Evolutionary conservation across 2,113 vertebrate genomes (phyloP).

Genomic region (Python bivittatus): DNA sequence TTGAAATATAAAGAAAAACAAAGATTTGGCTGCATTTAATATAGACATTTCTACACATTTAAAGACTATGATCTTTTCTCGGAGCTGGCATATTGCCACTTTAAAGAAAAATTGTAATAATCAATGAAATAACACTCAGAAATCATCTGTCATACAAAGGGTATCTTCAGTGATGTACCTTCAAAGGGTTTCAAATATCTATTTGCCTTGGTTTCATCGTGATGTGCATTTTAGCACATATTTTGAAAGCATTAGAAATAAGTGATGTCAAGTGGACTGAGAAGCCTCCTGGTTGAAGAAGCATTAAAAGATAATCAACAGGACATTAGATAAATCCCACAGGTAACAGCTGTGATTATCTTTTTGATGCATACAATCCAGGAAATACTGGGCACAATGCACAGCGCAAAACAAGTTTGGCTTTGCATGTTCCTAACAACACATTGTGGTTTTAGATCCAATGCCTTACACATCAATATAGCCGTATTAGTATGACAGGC

Average conservation of each 20-base stretch:
- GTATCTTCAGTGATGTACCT: neutral
- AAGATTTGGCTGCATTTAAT: neutral
- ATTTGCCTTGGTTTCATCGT: neutral
- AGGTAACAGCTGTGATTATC: neutral
- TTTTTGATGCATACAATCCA: neutral
- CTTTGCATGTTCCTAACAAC: neutral
- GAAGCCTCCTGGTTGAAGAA: neutral
- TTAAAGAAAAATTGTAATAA: neutral
- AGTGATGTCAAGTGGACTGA: neutral
- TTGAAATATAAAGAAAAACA: neutral
- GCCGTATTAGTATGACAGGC: neutral
- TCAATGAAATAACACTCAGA: neutral
- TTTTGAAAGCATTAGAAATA: neutral
- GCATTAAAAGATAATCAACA: neutral
- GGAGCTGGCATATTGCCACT: neutral
- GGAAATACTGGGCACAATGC: neutral
- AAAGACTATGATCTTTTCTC: neutral
- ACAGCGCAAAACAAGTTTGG: neutral
- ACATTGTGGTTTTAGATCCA: neutral
- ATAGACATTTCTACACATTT: neutral
- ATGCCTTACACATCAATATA: neutral
- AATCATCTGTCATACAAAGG: neutral
- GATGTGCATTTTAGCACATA: neutral
- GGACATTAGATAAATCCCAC: neutral
- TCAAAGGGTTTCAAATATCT: neutral